Base-by-base conservation (phyloP, 23 tunicate genomes). In the Ciona savignyi region DNA sequence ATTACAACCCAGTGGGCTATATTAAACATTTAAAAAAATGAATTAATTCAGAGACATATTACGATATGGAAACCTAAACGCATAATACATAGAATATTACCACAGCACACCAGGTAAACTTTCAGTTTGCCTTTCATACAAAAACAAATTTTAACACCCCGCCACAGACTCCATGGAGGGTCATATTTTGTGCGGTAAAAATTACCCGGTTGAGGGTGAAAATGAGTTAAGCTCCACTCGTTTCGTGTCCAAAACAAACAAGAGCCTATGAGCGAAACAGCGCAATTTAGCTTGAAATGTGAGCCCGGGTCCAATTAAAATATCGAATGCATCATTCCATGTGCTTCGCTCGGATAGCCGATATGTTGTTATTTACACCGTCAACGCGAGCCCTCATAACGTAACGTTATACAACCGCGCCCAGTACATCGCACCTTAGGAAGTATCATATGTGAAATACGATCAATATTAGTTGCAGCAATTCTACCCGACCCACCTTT, bases 181-280 rank as follows among this genome's bases (percentile, higher is more conserved):
- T 42, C 56, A 42, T 15, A 42, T 9, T 42, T 42, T 42, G 56
- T 15, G 56, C 9, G 56, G 15, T 6, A 15, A 42, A 42, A 42
- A 42, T 42, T 42, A 42, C 56, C 56, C 56, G 56, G 56, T 42
- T 42, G 56, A 42, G 56, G 56, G 56, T 42, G 56, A 42, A 42
- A 42, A 42, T 42, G 56, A 42, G 56, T 42, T 42, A 42, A 42
- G 56, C 56, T 15, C 56, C 56, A 42, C 56, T 42, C 56, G 56
- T 15, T 42, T 15, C 15, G 56, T 42, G 56, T 15, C 56, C 56
- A 42, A 42, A 42, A 42, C 56, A 42, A 42, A 42, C 56, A 42
- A 42, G 56, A 42, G 11, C 56, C 56, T 15, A 42, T 42, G 56
- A 42, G 56, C 56, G 56, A 9, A 42, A 15, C 56, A 42, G 11